Percentiles rank a stretch among this genome's conserved stretches.
Conservation (phyloP, 64 coral and sea anemone species). For the Actinia tenebrosa region DNA sequence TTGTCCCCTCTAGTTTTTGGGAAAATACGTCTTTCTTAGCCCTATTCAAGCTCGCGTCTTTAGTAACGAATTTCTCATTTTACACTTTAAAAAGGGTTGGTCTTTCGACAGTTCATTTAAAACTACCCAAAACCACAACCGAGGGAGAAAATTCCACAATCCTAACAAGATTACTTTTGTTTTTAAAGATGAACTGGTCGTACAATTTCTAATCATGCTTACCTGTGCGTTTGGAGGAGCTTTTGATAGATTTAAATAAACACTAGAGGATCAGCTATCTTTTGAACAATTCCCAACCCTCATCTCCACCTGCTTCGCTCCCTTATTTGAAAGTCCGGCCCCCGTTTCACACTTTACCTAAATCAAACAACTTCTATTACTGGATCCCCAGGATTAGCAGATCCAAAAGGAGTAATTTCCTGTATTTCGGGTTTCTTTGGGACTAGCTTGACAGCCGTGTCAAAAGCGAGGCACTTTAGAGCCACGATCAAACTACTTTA, state of each 20-base stretch:
- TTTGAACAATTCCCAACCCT: slow-evolving; percentile 17
- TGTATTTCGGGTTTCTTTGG: slow-evolving; percentile 6
- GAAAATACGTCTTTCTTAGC: too few relatives aligned
- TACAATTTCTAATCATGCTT: background rate
- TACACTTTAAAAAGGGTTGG: background rate
- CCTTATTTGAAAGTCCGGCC: slow-evolving; percentile 15
- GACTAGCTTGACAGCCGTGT: background rate
- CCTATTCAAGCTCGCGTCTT: too few relatives aligned
- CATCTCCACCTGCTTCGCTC: background rate
- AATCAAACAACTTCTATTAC: slow-evolving; percentile 23
- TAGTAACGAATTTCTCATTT: too few relatives aligned
- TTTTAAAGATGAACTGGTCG: background rate
- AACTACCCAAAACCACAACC: background rate
- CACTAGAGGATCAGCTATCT: slow-evolving; percentile 2
- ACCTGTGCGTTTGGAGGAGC: slow-evolving; percentile 15
- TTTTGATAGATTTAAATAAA: slow-evolving; percentile 28
- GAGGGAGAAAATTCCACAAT: background rate
- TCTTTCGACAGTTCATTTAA: background rate
- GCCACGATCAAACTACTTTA: slow-evolving; percentile 1
- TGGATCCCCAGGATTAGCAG: slow-evolving; percentile 19
- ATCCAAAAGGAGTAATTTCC: slow-evolving; percentile 16
- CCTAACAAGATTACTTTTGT: background rate
- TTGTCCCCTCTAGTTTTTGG: too few relatives aligned
- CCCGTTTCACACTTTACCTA: slow-evolving; percentile 18
- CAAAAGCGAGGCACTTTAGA: slow-evolving; percentile 9